Evolutionary conservation across 30 jellyfish, hydroid and myxozoan genomes (phyloP).

Genomic region (Aurelia sp.): DNA sequence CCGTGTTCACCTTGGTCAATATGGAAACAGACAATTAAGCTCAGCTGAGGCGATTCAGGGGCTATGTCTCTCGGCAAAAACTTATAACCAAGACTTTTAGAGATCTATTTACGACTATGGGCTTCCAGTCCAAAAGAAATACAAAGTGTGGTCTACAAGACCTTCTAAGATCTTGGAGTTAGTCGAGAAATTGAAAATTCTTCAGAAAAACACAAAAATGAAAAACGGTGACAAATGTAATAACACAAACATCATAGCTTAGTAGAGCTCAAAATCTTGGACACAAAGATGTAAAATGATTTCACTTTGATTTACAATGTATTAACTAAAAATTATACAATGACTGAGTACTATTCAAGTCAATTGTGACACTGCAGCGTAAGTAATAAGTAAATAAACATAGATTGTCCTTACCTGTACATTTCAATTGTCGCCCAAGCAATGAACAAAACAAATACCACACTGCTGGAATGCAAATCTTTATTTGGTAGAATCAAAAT

Average conservation of each 20-base stretch:
- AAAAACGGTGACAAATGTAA: neutral
- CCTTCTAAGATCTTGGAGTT: too few relatives aligned
- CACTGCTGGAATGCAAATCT: constrained; percentile 70
- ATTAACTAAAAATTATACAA: neutral
- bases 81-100: too few relatives aligned
- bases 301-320: neutral
- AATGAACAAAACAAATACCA: constrained; percentile 62
- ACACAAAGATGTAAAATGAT: neutral
- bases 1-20: too few relatives aligned
- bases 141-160: neutral
- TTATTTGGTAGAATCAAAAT: constrained; percentile 80
- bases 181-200: neutral
- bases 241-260: neutral
- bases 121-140: neutral
- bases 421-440: constrained; percentile 91
- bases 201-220: neutral
- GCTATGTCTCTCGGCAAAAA: too few relatives aligned
- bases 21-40: too few relatives aligned
- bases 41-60: too few relatives aligned
- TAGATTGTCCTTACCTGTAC: constrained; percentile 59
- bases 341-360: neutral
- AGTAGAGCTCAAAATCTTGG: neutral
- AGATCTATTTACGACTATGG: too few relatives aligned
- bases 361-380: neutral
- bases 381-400: too few relatives aligned